Percentiles rank a stretch among this genome's conserved stretches.
Conservation (phyloP, 2,888 invertebrate genomes). For the Kuschelorhynchus macadamiae region DNA sequence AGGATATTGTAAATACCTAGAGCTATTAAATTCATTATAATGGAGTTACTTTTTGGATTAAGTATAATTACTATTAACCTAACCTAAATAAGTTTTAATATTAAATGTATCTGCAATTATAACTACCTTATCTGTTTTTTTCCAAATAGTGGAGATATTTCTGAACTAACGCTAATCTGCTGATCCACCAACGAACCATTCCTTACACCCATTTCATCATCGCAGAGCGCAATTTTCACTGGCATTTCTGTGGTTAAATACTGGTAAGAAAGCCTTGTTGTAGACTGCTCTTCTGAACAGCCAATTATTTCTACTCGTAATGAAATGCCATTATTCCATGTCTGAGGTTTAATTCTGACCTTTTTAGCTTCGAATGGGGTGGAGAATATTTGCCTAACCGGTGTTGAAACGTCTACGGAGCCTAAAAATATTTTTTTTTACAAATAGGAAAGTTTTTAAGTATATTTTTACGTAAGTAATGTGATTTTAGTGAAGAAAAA, state of each 20-base stretch:
- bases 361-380: conserved; percentile 83
- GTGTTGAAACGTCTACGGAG: conserved; percentile 74
- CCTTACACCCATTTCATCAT: conserved; percentile 81
- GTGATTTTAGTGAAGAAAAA: too few species aligned
- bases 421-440: conserved; percentile 29
- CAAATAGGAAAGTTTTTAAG: too few species aligned
- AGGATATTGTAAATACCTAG: too few species aligned
- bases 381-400: conserved; percentile 76
- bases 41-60: too few species aligned
- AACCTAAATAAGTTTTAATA: too few species aligned
- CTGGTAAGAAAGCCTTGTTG: conserved; percentile 49
- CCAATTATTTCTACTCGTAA: conserved; percentile 83
- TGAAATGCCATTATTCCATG: conserved; percentile 79
- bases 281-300: conserved; percentile 70
- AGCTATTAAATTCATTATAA: too few species aligned
- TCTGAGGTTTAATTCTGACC: conserved; percentile 79
- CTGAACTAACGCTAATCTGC: conserved; percentile 79
- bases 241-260: conserved; percentile 51
- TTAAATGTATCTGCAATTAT: too few species aligned
- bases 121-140: conserved; percentile 66
- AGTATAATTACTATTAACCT: too few species aligned
- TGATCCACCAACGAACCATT: conserved; percentile 74
- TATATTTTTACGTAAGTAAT: too few species aligned
- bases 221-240: conserved; percentile 68
- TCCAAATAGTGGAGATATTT: conserved; percentile 64